phyloP scores from a whole-genome alignment of 2,797 vertebrate species.

The Falco rusticolus region DNA sequence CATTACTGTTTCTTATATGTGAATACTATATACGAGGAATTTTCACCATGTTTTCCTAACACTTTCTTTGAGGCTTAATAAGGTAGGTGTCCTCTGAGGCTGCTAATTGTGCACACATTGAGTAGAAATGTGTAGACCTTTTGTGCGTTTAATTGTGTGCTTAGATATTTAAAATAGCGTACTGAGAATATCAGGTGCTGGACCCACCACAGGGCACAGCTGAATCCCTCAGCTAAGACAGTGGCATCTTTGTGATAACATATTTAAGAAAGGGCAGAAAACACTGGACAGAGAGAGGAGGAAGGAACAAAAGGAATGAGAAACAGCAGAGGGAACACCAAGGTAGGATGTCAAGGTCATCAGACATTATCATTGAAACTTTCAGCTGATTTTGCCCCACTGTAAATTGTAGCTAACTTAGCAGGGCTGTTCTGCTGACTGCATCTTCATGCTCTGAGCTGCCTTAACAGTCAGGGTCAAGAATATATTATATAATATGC shows the following conservation, averaged over 20 bases:
- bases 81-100: neutral
- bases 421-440: neutral
- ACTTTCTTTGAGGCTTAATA: neutral
- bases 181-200: neutral
- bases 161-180: neutral
- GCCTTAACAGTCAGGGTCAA: neutral
- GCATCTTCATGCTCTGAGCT: neutral
- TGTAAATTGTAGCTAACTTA: neutral
- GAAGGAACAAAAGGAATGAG: neutral
- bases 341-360: neutral
- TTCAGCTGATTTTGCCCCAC: neutral
- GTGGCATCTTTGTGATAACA: neutral
- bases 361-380: neutral
- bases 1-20: neutral
- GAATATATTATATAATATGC: neutral
- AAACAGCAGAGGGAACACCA: neutral
- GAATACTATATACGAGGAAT: neutral
- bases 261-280: neutral
- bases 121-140: neutral
- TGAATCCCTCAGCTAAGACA: neutral
- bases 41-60: neutral
- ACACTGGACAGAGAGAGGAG: neutral
- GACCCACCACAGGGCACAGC: accelerated
- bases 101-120: neutral
- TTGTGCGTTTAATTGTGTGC: neutral